phyloP scores from a whole-genome alignment of 1,140 invertebrate genomes.

The Drosophila nebulosa region DNA sequence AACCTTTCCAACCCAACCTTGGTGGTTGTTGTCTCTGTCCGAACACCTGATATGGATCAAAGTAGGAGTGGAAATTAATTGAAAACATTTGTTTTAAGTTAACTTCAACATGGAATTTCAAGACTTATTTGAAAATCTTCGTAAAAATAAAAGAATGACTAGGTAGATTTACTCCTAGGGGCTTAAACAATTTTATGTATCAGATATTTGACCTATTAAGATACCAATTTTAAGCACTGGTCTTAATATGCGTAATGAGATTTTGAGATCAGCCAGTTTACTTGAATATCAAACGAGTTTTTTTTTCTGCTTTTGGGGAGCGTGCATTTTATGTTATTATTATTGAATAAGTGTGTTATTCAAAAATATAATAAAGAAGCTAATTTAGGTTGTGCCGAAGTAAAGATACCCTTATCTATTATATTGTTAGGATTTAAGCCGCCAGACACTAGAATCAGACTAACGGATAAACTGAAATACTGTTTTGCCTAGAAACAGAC shows the following conservation, averaged over 20 bases:
- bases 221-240: not conserved
- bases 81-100: constrained; percentile 45
- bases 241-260: not conserved
- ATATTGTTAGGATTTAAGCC: no score
- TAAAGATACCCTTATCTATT: no score
- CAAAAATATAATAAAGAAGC: not conserved
- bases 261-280: not conserved
- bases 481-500: no score
- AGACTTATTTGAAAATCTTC: not conserved
- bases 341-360: not conserved
- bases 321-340: not conserved
- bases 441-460: no score
- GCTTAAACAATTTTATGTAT: not conserved
- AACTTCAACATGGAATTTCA: not conserved
- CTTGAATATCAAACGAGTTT: not conserved
- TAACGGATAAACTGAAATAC: no score
- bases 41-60: constrained; percentile 66
- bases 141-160: not conserved
- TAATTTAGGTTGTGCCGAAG: no score
- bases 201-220: not conserved
- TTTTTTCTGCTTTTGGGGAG: not conserved
- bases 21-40: not conserved
- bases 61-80: constrained; percentile 65
- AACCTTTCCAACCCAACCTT: constrained; percentile 65
- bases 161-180: not conserved